phyloP scores from a whole-genome alignment of 2,888 invertebrate genomes.

The Amphipyra tragopoginis region DNA sequence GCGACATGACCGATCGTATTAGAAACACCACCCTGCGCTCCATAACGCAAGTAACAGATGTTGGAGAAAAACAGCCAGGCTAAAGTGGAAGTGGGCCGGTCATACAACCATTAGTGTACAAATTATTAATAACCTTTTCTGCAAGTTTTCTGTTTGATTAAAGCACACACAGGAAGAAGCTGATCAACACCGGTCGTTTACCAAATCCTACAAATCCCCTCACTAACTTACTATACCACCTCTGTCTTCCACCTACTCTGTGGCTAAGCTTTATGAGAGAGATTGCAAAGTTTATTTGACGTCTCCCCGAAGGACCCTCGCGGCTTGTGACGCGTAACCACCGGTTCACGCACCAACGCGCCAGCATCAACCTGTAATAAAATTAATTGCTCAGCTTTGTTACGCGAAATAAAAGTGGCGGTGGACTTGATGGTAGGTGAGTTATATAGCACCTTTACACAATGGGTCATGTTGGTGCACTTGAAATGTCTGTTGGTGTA shows the following conservation, averaged over 20 bases:
- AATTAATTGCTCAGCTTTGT: conserved; percentile 70
- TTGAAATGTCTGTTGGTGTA: no score
- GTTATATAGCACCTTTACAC: neutral
- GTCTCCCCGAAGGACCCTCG: conserved; percentile 71
- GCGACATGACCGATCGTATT: no score
- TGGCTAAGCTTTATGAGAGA: conserved; percentile 66
- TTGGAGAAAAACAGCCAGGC: no score
- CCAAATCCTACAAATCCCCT: neutral
- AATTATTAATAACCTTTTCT: no score
- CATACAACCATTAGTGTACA: no score
- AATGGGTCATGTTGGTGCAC: conserved; percentile 4
- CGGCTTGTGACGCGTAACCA: conserved; percentile 61
- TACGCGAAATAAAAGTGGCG: conserved; percentile 40
- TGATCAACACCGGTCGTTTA: no score
- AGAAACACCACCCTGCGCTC: no score
- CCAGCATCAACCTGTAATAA: conserved; percentile 69
- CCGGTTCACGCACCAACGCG: conserved; percentile 74
- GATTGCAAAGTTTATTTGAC: conserved; percentile 77
- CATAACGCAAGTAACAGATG: no score
- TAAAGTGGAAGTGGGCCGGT: no score
- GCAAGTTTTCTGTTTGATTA: no score
- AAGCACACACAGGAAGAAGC: no score
- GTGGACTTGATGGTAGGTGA: conserved; percentile 1
- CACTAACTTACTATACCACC: neutral
- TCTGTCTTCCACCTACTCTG: conserved; percentile 43